These are phyloP conservation scores for Lacerta bilineata DNA, from an alignment of 2,797 vertebrate species.

Conservation along the genomic window DNA sequence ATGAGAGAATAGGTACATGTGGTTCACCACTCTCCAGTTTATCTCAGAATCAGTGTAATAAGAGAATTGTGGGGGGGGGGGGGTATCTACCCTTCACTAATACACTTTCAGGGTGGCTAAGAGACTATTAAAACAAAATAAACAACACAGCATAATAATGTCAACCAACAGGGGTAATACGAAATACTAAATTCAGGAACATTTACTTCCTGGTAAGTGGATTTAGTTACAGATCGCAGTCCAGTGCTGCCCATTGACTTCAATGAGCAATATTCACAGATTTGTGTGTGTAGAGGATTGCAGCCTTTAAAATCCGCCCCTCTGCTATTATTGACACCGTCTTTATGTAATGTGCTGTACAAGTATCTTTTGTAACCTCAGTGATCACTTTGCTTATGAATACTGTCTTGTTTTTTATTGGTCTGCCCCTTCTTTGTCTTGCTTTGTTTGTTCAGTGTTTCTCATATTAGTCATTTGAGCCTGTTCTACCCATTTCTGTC, in stretches of 20 bases:
- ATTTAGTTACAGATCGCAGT: neutral
- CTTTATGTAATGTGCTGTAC: neutral
- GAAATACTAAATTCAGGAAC: neutral
- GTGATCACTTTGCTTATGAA: slow-evolving; percentile 13
- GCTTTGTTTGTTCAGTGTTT: slow-evolving; percentile 33
- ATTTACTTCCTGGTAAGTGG: neutral
- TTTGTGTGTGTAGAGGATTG: neutral
- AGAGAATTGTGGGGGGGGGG: neutral
- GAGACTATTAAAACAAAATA: neutral
- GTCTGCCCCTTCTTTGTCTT: slow-evolving; percentile 21
- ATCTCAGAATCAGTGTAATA: neutral
- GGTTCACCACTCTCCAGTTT: no score
- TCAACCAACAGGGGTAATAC: neutral
- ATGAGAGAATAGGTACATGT: neutral
- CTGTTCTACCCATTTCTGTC: slow-evolving; percentile 41
- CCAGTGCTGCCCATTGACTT: no score
- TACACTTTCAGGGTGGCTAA: neutral
- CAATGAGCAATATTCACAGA: no score
- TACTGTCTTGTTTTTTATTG: slow-evolving; percentile 26
- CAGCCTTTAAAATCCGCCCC: neutral
- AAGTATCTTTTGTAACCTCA: slow-evolving; percentile 14
- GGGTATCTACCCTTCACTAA: neutral
- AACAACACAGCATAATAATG: neutral
- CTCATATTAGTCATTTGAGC: slow-evolving; percentile 25
- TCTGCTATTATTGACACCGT: neutral